Base-by-base conservation (phyloP, 1,140 invertebrate species). In the Epicauta chinensis region DNA sequence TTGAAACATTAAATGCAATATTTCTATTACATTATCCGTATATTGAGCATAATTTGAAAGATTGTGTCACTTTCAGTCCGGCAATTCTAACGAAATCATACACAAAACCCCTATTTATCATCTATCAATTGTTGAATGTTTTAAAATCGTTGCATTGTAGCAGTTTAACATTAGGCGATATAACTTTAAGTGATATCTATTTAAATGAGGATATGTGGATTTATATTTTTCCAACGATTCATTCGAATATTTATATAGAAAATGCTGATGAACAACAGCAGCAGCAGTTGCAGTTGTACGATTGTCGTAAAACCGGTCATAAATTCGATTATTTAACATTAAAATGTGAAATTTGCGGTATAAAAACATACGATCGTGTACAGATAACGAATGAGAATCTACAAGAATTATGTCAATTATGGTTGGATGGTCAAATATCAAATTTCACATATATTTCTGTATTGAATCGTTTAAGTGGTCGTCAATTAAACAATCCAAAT, bases 361-460 rank as follows among this genome's bases (percentile, higher is more conserved):
- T 63, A 13, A 61, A 52, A 38, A 60, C 59, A 0, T 66, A 65
- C 30, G 71, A 70, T 60, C 66, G 67, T 58, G 59, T 70, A 0
- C 73, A 74, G 57, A 67, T 72, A 14, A 56, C 45, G 7, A 71
- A 72, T 53, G 72, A 76, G 56, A 73, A 69, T 58, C 70, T 84
- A 35, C 77, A 81, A 56, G 76, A 75, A 53, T 59, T 84, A 0
- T 85, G 83, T 59, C 78, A 84, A 70, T 72, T 89, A 56, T 97
- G 93, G 94, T 79, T 91, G 10, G 74, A 84, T 60, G 87, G 93
- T 2, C 74, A 83, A 55, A 77, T 98, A 14, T 88, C 83, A 5
- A 98, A 98, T 73, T 91, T 91, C 70, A 89, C 95, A 63, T 98
- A 98, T 72, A 74, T 98, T 41, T 84, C 91, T 58, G 82, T 87